Conservation (phyloP, 2,113 vertebrate species). For the sheep (Ovis aries) region DNA sequence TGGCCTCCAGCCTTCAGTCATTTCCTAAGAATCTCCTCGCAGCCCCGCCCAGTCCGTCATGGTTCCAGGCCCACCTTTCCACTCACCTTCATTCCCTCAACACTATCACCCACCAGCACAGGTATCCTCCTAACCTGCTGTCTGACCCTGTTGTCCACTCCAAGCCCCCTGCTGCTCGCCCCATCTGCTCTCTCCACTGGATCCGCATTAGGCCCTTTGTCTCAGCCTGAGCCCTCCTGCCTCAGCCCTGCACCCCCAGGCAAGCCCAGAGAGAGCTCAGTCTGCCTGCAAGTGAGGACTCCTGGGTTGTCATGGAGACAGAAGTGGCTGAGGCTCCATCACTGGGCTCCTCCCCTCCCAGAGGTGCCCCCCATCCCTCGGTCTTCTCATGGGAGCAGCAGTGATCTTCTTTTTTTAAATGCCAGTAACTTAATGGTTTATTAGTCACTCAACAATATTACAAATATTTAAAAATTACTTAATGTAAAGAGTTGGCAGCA, state of each 20-base stretch:
- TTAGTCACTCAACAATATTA: constrained; percentile 93
- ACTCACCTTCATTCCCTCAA: not conserved
- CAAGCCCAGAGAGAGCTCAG: not conserved
- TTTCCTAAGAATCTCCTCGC: not conserved
- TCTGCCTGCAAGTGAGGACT: not conserved
- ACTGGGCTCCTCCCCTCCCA: not conserved
- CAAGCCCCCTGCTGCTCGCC: not conserved
- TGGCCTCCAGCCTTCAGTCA: not conserved
- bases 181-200: not conserved
- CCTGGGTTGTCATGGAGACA: not conserved
- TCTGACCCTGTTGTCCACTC: not conserved
- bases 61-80: not conserved
- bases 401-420: constrained; percentile 39
- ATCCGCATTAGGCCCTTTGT: not conserved
- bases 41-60: no score
- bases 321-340: not conserved
- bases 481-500: constrained; percentile 93
- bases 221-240: not conserved
- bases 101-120: not conserved
- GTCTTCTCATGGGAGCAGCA: not conserved
- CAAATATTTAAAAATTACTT: constrained; percentile 93
- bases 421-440: constrained; percentile 92
- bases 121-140: not conserved
- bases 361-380: not conserved
- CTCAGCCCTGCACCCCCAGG: not conserved